Conservation (phyloP, 2,797 vertebrate species). For the Podarcis siculus region DNA sequence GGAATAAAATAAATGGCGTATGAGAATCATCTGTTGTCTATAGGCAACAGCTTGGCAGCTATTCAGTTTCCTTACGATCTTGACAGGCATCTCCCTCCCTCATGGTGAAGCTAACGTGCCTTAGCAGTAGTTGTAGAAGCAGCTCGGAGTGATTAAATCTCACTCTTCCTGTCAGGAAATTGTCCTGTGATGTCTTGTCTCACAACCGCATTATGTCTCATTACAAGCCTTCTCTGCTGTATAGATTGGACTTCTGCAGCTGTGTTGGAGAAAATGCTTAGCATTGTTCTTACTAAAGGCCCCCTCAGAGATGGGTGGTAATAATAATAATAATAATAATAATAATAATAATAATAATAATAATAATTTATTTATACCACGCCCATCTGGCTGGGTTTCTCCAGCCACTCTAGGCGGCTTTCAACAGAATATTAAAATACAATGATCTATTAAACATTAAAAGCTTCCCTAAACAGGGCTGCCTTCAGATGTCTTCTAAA, state of each 20-base stretch:
- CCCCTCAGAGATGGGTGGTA: slow-evolving; percentile 44
- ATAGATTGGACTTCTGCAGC: slow-evolving; percentile 42
- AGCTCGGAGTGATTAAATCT: slow-evolving; percentile 75
- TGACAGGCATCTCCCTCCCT: slow-evolving; percentile 69
- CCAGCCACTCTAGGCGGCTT: no score
- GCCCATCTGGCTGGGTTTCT: no score
- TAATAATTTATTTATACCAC: no score
- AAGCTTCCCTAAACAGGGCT: no score
- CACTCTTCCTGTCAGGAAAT: slow-evolving; percentile 74
- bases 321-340: no score
- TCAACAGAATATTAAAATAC: no score
- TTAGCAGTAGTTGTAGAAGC: slow-evolving; percentile 64
- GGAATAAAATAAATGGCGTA: slow-evolving; percentile 70
- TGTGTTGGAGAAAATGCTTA: slow-evolving; percentile 34
- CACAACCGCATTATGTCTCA: slow-evolving; percentile 73
- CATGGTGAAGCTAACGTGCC: slow-evolving; percentile 51
- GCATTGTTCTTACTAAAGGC: slow-evolving; percentile 52
- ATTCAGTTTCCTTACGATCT: slow-evolving; percentile 61
- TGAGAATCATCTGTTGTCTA: slow-evolving; percentile 68
- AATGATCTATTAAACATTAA: no score
- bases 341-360: no score
- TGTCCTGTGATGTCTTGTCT: slow-evolving; percentile 74
- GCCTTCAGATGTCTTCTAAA: no score
- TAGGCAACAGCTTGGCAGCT: slow-evolving; percentile 64
- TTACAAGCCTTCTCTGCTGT: slow-evolving; percentile 67